Evolutionary conservation across 1,140 invertebrate species (phyloP), one percentile per base, ranked within the genome.

Genomic region (Monomorium pharaonis): DNA sequence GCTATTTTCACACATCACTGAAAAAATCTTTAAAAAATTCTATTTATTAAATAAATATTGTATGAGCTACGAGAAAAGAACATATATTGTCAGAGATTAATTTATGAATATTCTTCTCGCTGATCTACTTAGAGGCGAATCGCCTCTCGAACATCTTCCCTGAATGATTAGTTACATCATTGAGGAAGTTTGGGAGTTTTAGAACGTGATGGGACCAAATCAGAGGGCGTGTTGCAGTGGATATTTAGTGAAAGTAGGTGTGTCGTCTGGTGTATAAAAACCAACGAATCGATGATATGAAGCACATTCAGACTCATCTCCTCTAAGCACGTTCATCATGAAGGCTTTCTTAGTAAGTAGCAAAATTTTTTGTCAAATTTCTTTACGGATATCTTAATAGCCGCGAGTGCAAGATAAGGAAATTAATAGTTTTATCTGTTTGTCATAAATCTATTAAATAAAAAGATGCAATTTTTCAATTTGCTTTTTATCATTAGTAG

Each of bases 311-410:
- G 83, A 47, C 5, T 58, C 67, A 51, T 63, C 78, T 78, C 9
- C 42, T 78, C 75, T 60, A 27, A 54, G 16, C 56, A 83, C 5
- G 49, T 77, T 42, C 90, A 91, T 4, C 83, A 91, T 91, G 90
- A 88, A 24, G 42, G n/a, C 69, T 21, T 85, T 78, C 44, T 14
- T 91, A 84, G 90, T 91, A 67, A 91, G 90, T 91, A 91, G 4
- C 3, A 47, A 10, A 33, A 51, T 54, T 56, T 42, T 1, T 65
- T 30, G 14, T 3, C 56, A n/a, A 54, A 49, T 14, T 18, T 4
- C 33, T 21, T 18, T 33, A 6, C 3, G 6, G 0, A 18, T 33
- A 42, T 42, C n/a, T 33, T 7, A 21, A n/a, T 24, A 60, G 30
- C 3, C 10, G 14, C 30, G 5, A 76, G 6, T 74, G 42, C 14